These are phyloP conservation scores for Argentina silus DNA, from an alignment of 2,797 vertebrate genomes.

Conservation along the genomic window DNA sequence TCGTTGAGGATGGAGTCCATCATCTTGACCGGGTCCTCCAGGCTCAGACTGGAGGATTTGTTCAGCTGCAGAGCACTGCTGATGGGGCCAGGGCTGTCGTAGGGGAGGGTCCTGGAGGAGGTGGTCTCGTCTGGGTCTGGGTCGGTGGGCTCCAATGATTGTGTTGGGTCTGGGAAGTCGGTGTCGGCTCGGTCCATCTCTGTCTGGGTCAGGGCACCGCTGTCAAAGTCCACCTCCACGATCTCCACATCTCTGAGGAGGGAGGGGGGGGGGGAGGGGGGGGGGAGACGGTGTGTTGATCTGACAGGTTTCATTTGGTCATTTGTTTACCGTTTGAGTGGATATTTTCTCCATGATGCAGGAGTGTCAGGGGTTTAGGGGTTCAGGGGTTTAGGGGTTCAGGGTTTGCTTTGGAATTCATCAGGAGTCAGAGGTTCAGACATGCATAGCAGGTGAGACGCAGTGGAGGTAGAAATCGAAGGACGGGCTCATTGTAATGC, in stretches of 20 bases:
- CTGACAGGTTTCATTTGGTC: background rate
- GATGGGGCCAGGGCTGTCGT: constrained; percentile 65
- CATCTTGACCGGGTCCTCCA: constrained; percentile 92
- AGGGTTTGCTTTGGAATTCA: too few species aligned
- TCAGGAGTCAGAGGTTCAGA: too few species aligned
- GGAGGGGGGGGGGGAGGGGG: background rate
- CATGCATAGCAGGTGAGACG: too few species aligned
- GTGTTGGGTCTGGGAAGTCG: constrained; percentile 21
- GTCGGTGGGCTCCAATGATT: background rate
- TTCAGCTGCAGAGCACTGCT: constrained; percentile 85
- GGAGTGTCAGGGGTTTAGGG: background rate
- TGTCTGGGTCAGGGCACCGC: constrained; percentile 1
- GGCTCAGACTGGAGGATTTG: constrained; percentile 76
- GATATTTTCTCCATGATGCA: background rate
- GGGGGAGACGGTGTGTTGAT: background rate
- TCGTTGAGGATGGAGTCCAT: constrained; percentile 97
- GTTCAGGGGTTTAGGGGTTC: too few species aligned
- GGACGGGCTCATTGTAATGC: too few species aligned
- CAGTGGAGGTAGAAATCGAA: background rate
- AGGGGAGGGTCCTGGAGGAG: background rate
- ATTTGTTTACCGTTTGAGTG: too few species aligned
- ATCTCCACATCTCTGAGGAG: constrained; percentile 72
- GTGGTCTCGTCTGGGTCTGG: constrained; percentile 11
- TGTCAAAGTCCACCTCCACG: constrained; percentile 61
- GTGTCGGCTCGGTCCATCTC: constrained; percentile 16